Conservation (phyloP, 1,140 invertebrate species). For the Diorhabda sublineata region DNA sequence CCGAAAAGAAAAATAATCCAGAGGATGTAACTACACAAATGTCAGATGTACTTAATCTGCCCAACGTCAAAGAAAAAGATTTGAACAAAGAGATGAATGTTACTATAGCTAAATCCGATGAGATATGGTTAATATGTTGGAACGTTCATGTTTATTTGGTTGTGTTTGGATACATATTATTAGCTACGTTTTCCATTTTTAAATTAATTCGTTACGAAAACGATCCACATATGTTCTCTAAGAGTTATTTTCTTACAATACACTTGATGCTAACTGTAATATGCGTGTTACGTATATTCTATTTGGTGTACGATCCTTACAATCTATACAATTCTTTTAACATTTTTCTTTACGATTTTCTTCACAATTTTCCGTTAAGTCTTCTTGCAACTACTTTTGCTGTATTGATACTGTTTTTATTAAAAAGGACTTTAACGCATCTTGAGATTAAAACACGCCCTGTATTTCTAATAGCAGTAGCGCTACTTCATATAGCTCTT, state of each 20-base stretch:
- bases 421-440: slow-evolving; percentile 67
- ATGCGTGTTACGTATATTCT: slow-evolving; percentile 76
- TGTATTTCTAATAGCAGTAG: slow-evolving; percentile 68
- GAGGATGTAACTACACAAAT: slow-evolving; percentile 42
- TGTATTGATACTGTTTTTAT: slow-evolving; percentile 76
- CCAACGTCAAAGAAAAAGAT: slow-evolving; percentile 43
- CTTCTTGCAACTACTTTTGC: slow-evolving; percentile 81
- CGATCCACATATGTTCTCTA: slow-evolving; percentile 71
- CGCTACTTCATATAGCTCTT: slow-evolving; percentile 67
- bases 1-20: slow-evolving; percentile 29
- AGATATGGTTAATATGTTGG: slow-evolving; percentile 77
- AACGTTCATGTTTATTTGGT: slow-evolving; percentile 83
- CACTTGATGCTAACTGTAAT: slow-evolving; percentile 76
- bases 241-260: slow-evolving; percentile 79
- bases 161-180: slow-evolving; percentile 73
- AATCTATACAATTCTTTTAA: slow-evolving; percentile 75
- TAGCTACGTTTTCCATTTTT: slow-evolving; percentile 77
- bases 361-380: slow-evolving; percentile 78
- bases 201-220: slow-evolving; percentile 77
- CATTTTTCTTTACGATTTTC: slow-evolving; percentile 72
- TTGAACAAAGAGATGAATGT: slow-evolving; percentile 39
- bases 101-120: slow-evolving; percentile 41
- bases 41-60: slow-evolving; percentile 42
- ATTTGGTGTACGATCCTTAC: slow-evolving; percentile 85
- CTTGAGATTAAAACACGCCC: slow-evolving; percentile 69